Base-by-base conservation (phyloP, 1,140 invertebrate genomes). In the Nasonia longicornis region DNA sequence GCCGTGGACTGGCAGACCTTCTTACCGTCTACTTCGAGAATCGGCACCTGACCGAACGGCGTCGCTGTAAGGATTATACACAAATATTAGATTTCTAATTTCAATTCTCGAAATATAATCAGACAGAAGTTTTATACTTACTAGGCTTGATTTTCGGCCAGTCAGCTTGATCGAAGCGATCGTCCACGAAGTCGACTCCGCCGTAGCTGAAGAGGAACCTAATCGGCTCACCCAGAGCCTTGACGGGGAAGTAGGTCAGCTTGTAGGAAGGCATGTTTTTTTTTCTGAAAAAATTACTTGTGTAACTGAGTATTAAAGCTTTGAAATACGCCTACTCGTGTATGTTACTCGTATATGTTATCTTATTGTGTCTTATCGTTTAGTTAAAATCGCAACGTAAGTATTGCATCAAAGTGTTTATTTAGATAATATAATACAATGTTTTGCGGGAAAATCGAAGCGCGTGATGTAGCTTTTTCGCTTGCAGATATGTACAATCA, bases 1-100 rank as follows among this genome's bases (percentile, higher is more conserved):
- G 95, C 93, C 69, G 93, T 89, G 74, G 93, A 93, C 88, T 96
- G 95, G 84, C 93, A 91, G 20, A 94, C 88, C 72, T 88, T 82
- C 85, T 94, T 93, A 6, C 94, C 95, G 85, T 95, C 93, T 12
- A 95, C 89, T 85, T 95, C 94, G 83, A 96, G 85, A 45, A 95
- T 89, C 0, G 95, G 95, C 58, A 95, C 84, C 88, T 95, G 93
- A 7, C 94, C 94, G 90, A 94, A 94, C 12, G 95, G 95, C 88
- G 92, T 93, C 20, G 88, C 94, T 94, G 84, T 31, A 89, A 88
- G 72, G 69, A 58, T 26, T 26, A 26, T 11, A 10, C 16, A 6
- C 20, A 8, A 75, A 75, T 7, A 75, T 20, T 45, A n/a, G 20
- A 20, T n/a, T 0, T 16, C 16, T 16, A 52, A 6, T n/a, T 16